phyloP scores from a whole-genome alignment of 2,797 vertebrate species.

The Epinephelus malabaricus region DNA sequence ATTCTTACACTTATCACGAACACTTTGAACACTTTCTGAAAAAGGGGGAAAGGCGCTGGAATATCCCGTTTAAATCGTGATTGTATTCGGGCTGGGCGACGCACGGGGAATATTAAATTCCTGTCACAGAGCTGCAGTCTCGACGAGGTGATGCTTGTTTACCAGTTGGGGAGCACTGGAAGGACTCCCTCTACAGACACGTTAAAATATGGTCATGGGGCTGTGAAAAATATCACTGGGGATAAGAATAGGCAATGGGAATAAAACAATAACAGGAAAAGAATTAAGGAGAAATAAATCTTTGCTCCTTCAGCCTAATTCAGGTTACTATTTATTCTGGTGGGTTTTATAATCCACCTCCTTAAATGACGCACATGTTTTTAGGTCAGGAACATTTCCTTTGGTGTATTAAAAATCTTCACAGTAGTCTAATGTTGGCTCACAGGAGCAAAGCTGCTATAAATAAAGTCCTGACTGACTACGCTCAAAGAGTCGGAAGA shows the following conservation, averaged over 20 bases:
- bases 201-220: conserved; percentile 2
- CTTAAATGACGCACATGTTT: conserved; percentile 43
- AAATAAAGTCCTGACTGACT: conserved; percentile 78
- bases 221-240: background rate
- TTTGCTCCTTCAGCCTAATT: background rate
- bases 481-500: conserved; percentile 77
- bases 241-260: background rate
- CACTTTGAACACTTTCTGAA: conserved; percentile 13
- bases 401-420: conserved; percentile 23
- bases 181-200: conserved; percentile 39
- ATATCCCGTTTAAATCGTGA: background rate
- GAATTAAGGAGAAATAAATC: background rate
- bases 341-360: conserved; percentile 49
- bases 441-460: conserved; percentile 64
- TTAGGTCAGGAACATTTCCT: conserved; percentile 12
- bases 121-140: conserved; percentile 56
- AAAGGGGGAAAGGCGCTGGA: background rate
- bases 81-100: conserved; percentile 23
- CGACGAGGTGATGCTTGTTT: conserved; percentile 61
- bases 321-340: background rate
- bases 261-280: conserved; percentile 1
- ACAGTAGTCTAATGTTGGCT: conserved; percentile 55
- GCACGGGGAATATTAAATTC: conserved; percentile 57
- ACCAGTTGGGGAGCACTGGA: conserved; percentile 36
- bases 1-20: conserved; percentile 23